Evolutionary conservation across 2,888 invertebrate genomes (phyloP).

Genomic region (Darwinula stevensoni): DNA sequence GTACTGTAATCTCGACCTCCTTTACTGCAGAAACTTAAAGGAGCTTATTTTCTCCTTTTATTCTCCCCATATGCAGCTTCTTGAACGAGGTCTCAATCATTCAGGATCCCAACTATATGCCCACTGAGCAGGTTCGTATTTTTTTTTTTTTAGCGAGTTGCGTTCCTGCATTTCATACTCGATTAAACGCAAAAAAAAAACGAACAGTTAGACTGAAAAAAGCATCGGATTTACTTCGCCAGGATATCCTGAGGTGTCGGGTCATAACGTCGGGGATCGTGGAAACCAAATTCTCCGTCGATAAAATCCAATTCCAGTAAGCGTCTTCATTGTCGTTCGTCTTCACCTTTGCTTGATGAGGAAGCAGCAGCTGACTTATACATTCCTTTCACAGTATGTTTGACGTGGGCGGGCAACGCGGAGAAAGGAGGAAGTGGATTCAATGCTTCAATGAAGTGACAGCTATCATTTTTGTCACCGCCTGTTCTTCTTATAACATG

Average conservation of each 20-base stretch:
- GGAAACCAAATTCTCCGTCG: conserved; percentile 99
- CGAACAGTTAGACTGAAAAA: no score
- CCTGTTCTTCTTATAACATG: conserved; percentile 98
- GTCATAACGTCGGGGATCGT: conserved; percentile 99
- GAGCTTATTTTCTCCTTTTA: no score
- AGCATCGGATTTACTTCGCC: conserved; percentile 11
- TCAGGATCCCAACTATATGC: conserved; percentile 85
- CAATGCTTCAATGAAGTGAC: conserved; percentile 99
- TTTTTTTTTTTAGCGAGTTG: not conserved
- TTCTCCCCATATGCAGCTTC: no score
- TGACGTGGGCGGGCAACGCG: conserved; percentile 98
- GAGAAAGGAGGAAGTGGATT: conserved; percentile 99
- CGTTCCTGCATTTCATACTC: no score
- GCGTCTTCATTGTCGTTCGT: no score
- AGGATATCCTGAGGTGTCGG: conserved; percentile 98
- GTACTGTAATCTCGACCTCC: no score
- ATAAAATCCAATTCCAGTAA: conserved; percentile 99
- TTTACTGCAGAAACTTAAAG: conserved; percentile 16
- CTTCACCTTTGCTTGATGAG: no score
- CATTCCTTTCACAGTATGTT: conserved; percentile 77
- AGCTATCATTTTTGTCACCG: conserved; percentile 99
- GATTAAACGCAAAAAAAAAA: no score
- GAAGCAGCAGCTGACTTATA: no score
- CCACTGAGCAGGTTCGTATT: conserved; percentile 49
- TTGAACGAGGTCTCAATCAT: conserved; percentile 86